Percentiles rank a stretch among this genome's conserved stretches.
phyloP scores from a whole-genome alignment of 2,113 vertebrate genomes.

The Aptenodytes patagonicus region DNA sequence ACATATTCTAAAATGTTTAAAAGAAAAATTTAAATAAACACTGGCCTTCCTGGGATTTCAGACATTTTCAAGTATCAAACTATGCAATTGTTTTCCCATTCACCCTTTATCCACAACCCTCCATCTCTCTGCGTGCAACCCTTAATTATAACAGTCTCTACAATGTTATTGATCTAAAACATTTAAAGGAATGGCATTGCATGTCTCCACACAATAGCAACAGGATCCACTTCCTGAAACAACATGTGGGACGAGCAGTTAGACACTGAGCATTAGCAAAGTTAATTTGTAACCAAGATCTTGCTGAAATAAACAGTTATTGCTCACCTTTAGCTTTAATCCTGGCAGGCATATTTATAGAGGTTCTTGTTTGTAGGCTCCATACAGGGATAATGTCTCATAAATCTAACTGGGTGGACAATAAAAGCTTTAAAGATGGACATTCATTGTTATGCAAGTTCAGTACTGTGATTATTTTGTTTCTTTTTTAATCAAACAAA shows the following conservation, averaged over 20 bases:
- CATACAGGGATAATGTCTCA: not conserved
- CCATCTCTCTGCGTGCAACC: not conserved
- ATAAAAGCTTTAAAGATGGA: not conserved
- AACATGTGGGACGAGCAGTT: not conserved
- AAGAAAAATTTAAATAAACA: not conserved
- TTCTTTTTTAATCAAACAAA: not conserved
- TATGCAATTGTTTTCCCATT: not conserved
- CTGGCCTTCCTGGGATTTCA: not conserved
- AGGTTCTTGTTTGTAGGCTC: not conserved
- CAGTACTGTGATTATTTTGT: not conserved
- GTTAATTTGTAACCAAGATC: constrained; percentile 59
- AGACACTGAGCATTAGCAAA: not conserved
- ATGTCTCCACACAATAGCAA: not conserved
- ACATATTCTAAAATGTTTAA: not conserved
- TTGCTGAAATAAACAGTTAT: constrained; percentile 19
- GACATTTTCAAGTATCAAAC: not conserved
- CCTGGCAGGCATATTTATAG: not conserved
- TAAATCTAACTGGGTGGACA: not conserved
- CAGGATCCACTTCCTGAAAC: constrained; percentile 53
- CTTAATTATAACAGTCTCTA: not conserved
- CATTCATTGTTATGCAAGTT: not conserved
- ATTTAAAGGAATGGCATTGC: not conserved
- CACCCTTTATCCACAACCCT: not conserved
- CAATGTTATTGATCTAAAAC: not conserved
- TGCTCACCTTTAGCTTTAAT: constrained; percentile 29